These are phyloP conservation scores for Mylabris sibirica DNA, from an alignment of 2,888 invertebrate species.

Conservation along the genomic window DNA sequence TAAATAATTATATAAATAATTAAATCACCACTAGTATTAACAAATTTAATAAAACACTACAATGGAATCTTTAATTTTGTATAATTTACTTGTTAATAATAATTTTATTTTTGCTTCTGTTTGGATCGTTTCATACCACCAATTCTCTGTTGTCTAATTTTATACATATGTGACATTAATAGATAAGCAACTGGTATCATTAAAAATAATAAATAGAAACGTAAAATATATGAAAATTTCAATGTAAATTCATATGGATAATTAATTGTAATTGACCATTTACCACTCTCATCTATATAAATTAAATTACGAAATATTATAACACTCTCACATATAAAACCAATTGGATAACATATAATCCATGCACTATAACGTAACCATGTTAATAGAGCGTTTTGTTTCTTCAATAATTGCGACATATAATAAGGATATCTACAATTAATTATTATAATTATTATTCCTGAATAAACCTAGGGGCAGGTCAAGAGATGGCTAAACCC, in stretches of 20 bases:
- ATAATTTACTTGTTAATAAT: neutral
- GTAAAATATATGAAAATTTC: constrained; percentile 81
- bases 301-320: constrained; percentile 84
- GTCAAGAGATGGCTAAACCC: too few relatives aligned
- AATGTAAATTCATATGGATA: constrained; percentile 88
- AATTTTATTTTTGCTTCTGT: constrained; percentile 15
- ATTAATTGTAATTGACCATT: constrained; percentile 79
- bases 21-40: too few relatives aligned
- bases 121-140: constrained; percentile 56
- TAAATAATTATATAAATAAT: too few relatives aligned
- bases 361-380: constrained; percentile 95
- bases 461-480: too few relatives aligned
- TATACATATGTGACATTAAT: constrained; percentile 87
- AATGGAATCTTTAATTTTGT: neutral
- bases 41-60: too few relatives aligned
- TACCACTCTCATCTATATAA: constrained; percentile 84
- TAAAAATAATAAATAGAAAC: constrained; percentile 78
- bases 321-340: constrained; percentile 86
- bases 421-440: constrained; percentile 92
- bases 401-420: constrained; percentile 79
- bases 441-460: too few relatives aligned
- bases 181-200: constrained; percentile 79
- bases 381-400: constrained; percentile 77
- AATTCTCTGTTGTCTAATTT: constrained; percentile 73
- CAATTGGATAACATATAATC: constrained; percentile 93